phyloP scores from a whole-genome alignment of 2,888 invertebrate species.

The Pheosia gnoma region DNA sequence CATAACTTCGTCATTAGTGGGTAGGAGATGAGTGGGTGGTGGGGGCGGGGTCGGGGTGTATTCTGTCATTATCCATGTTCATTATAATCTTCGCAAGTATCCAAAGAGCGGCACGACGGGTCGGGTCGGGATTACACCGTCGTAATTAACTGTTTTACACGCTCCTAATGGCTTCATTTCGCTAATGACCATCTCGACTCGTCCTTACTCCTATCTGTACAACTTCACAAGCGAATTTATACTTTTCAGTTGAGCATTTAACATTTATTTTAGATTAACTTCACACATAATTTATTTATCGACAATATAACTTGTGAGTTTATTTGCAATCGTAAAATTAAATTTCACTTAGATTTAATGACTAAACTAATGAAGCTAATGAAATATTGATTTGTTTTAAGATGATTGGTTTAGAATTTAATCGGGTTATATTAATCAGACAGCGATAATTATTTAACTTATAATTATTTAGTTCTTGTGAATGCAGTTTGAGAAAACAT shows the following conservation, averaged over 20 bases:
- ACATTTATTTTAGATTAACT: slow-evolving; percentile 28
- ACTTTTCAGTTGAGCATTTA: slow-evolving; percentile 39
- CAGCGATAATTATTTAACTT: too few species aligned
- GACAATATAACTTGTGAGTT: slow-evolving; percentile 20
- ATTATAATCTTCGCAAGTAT: slow-evolving; percentile 56
- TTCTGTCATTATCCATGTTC: slow-evolving; percentile 51
- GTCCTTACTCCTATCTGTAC: slow-evolving; percentile 53
- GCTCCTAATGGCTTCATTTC: slow-evolving; percentile 78
- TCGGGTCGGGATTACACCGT: slow-evolving; percentile 56
- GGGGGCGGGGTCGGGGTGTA: slow-evolving; percentile 5
- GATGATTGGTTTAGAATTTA: slow-evolving; percentile 17
- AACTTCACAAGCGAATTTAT: slow-evolving; percentile 39
- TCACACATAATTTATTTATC: slow-evolving; percentile 25
- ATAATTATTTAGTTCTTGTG: too few species aligned
- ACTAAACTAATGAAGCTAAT: slow-evolving; percentile 22
- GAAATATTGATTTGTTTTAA: slow-evolving; percentile 15
- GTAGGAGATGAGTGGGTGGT: not conserved
- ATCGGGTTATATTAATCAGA: slow-evolving; percentile 11
- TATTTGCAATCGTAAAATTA: slow-evolving; percentile 29
- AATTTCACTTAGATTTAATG: slow-evolving; percentile 27
- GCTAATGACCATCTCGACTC: slow-evolving; percentile 74
- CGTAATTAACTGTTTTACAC: slow-evolving; percentile 81
- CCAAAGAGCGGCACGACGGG: slow-evolving; percentile 50
- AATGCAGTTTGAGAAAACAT: too few species aligned
- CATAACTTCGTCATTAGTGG: slow-evolving; percentile 2